Percentiles rank a stretch among this genome's conserved stretches.
phyloP scores from a whole-genome alignment of 2,797 vertebrate genomes.

The Oceanodroma leucorhoa region DNA sequence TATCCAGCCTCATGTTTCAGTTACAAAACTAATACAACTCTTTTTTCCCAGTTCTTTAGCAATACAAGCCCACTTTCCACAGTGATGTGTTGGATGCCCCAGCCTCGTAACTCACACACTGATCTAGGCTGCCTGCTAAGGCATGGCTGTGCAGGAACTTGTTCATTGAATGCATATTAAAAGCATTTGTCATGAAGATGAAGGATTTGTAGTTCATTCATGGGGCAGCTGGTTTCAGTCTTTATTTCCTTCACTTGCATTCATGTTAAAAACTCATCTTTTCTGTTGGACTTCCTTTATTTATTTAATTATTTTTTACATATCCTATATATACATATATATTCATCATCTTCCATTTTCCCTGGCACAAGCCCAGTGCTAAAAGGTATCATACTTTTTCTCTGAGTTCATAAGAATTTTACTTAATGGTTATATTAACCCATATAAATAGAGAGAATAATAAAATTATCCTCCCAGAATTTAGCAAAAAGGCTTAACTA shows the following conservation, averaged over 20 bases:
- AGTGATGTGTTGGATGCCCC: neutral
- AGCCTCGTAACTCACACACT: neutral
- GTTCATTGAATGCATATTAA: neutral
- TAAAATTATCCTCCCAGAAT: neutral
- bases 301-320: neutral
- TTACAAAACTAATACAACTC: neutral
- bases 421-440: neutral
- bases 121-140: neutral
- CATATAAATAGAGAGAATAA: neutral
- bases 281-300: neutral
- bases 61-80: neutral
- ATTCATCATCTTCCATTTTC: neutral
- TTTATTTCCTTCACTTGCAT: neutral
- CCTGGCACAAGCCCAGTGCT: neutral
- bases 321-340: neutral
- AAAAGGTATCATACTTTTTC: neutral
- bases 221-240: neutral
- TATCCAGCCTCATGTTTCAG: neutral
- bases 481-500: neutral
- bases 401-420: neutral
- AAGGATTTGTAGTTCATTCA: neutral
- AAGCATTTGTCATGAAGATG: neutral
- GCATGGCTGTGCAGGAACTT: neutral
- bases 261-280: neutral
- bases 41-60: neutral